Evolutionary conservation across 2,113 vertebrate genomes (phyloP).

Genomic region (human (Homo sapiens)): DNA sequence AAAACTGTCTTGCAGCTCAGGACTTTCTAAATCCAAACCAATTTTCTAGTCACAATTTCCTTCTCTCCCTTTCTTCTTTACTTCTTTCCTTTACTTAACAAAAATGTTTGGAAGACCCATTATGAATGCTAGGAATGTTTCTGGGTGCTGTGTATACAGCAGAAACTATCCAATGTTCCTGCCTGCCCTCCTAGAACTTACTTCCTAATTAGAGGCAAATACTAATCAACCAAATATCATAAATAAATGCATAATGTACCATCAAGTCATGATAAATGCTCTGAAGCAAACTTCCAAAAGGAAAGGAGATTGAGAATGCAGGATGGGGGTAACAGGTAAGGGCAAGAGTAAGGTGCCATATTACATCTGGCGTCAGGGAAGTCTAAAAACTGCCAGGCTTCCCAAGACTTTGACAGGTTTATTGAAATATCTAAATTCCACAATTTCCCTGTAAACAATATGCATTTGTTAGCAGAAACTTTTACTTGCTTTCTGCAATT

Average conservation of each 20-base stretch:
- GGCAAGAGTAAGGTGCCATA: neutral
- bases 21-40: neutral
- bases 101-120: neutral
- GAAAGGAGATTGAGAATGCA: neutral
- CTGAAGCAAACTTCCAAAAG: neutral
- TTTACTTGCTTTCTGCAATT: neutral
- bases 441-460: neutral
- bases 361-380: neutral
- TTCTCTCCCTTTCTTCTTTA: neutral
- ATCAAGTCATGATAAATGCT: neutral
- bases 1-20: neutral
- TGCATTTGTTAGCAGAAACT: neutral
- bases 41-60: neutral
- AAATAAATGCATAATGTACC: neutral
- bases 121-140: neutral
- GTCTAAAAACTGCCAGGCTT: neutral
- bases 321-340: rapidly evolving
- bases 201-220: neutral
- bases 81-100: neutral
- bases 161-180: neutral
- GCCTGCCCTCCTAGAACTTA: neutral
- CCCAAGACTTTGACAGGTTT: neutral
- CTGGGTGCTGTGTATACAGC: neutral
- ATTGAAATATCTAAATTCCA: neutral
- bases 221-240: neutral